A percentile compares a stretch with the other conserved stretches of the same genome.
These are phyloP conservation scores for Gallinago solitaria DNA, from an alignment of 2,797 vertebrate species.

Conservation along the genomic window DNA sequence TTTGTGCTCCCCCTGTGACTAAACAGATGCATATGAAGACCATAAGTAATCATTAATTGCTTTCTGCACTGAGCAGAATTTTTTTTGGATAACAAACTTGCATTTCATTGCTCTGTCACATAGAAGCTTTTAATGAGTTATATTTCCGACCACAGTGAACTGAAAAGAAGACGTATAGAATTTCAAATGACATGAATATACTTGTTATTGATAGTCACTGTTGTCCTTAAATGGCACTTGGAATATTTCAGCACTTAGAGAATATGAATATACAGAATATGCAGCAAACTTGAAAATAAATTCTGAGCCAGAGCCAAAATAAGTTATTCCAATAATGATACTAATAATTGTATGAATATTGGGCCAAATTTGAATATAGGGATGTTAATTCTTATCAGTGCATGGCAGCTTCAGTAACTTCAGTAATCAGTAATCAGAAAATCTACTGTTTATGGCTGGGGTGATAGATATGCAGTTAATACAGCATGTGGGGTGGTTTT, in stretches of 20 bases:
- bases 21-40: conserved; percentile 1
- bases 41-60: background rate
- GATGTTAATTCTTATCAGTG: background rate
- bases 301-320: background rate
- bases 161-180: background rate
- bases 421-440: background rate
- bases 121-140: background rate
- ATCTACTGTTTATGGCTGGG: background rate
- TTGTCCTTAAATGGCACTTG: background rate
- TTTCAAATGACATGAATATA: background rate
- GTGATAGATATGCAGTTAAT: background rate
- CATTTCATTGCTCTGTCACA: background rate
- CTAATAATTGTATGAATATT: background rate
- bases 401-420: background rate
- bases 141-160: background rate
- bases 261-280: background rate
- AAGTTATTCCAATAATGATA: background rate
- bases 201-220: background rate
- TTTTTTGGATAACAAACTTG: background rate
- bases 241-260: background rate
- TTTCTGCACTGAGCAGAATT: background rate
- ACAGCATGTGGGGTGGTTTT: rapidly evolving
- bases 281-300: background rate
- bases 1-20: background rate
- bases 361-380: background rate